Conservation (phyloP, 2,888 invertebrate genomes). For the Acanthosepion lycidas region DNA sequence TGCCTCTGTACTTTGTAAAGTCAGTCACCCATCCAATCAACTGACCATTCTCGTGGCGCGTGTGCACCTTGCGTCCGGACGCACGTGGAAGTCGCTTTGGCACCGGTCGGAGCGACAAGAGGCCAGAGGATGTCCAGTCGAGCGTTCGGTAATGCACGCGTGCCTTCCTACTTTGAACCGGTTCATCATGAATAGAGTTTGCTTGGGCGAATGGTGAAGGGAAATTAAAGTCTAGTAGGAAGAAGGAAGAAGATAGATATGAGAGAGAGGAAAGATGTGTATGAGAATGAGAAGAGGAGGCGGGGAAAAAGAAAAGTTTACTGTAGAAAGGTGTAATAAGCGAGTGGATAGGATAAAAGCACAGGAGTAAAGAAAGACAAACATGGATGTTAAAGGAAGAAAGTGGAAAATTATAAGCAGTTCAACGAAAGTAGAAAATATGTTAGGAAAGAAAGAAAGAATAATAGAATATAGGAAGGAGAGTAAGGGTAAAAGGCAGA, state of each 20-base stretch:
- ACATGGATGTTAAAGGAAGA: not conserved
- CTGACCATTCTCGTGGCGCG: slow-evolving; percentile 4
- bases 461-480: not conserved
- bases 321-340: not conserved
- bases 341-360: not conserved
- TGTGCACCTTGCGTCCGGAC: not conserved
- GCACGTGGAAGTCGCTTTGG: slow-evolving; percentile 16
- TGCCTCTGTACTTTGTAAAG: not conserved
- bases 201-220: not conserved
- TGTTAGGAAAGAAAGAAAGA: not conserved
- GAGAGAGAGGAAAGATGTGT: not conserved
- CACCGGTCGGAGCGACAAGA: slow-evolving; percentile 7
- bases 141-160: not conserved
- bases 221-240: not conserved
- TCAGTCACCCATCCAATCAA: slow-evolving; percentile 21
- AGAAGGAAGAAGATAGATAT: not conserved
- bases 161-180: not conserved
- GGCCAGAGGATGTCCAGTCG: not conserved
- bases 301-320: not conserved
- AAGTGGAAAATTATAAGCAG: not conserved
- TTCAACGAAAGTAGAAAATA: not conserved
- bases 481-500: not conserved
- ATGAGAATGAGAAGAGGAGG: not conserved
- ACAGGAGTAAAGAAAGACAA: not conserved
- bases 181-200: not conserved